Conservation (phyloP, 35 echinoderm and acorn worm species). For the Lytechinus variegatus region DNA sequence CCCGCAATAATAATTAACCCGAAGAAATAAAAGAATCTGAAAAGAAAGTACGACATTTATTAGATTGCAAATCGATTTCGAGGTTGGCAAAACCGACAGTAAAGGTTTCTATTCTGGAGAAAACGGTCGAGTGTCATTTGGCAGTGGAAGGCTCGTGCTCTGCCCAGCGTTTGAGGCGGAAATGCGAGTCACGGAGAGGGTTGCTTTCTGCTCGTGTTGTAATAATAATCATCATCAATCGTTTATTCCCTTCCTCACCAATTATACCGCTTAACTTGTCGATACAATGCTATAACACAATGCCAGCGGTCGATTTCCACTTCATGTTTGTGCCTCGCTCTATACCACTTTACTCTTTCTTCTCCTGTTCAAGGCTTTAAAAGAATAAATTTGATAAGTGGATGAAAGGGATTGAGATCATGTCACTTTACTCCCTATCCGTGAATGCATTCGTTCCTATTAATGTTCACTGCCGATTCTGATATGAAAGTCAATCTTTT, state of each 20-base stretch:
- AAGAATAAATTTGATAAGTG: background rate
- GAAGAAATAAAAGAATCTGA: conserved; percentile 5
- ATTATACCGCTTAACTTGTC: conserved; percentile 23
- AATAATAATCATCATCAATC: conserved; percentile 30
- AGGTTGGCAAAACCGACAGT: conserved; percentile 31
- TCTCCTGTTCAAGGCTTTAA: background rate
- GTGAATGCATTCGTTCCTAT: background rate
- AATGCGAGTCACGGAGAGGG: conserved; percentile 1
- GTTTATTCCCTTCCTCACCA: conserved; percentile 20
- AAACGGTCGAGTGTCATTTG: conserved; percentile 13
- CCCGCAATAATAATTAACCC: conserved; percentile 23
- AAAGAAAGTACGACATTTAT: conserved; percentile 24
- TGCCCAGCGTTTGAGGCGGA: conserved; percentile 2
- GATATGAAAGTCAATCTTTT: background rate
- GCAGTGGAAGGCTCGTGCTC: background rate
- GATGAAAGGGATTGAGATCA: background rate
- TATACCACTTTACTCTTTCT: background rate
- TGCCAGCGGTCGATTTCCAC: conserved; percentile 16
- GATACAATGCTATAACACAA: background rate
- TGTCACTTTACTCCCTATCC: background rate
- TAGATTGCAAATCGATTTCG: conserved; percentile 36
- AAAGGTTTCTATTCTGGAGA: background rate
- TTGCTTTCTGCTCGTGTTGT: conserved; percentile 21
- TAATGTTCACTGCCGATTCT: background rate
- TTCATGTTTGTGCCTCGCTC: background rate